Base-by-base conservation (phyloP, 2,888 invertebrate genomes). In the Melieria picta region DNA sequence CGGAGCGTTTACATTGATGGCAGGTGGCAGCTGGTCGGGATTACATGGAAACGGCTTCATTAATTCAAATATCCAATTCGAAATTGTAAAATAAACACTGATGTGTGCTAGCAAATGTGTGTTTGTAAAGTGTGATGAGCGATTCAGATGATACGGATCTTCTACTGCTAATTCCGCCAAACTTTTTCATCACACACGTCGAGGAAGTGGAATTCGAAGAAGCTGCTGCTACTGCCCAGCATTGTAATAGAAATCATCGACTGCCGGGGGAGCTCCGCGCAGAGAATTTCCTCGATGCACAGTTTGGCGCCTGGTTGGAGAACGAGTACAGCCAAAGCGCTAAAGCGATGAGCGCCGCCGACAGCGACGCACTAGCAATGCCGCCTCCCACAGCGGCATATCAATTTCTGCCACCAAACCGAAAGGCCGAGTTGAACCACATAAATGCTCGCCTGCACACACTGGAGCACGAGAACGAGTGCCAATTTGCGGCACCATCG, bases 61-160 rank as follows among this genome's bases (percentile, higher is more conserved):
- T 30, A 30, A 30, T 30, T 30, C 30, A 30, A 30, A 30, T 30
- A 30, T 30, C 30, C 30, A 30, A 30, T 30, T 30, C 30, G 30
- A 30, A 30, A 30, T 30, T 30, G 30, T 30, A 30, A 30, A 30
- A 30, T 30, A 30, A 30, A 30, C 30, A 30, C 30, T 30, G 30
- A 30, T 30, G 7, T 58, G 30, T 58, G 58, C 5, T 58, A 58
- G 42, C 43, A 67, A 43, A 1, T n/a, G 5, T 45, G 60, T 60
- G 60, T 43, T 60, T 60, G 6, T 45, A 30, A 50, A 45, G 68
- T 72, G 78, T 74, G 82, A 91, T 91, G 91, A 91, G 91, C 87
- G 92, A 92, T 82, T 90, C 91, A 74, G 94, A 94, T 89, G 94
- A 94, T 87, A 95, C 94, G 5, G 94, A 95, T 87, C 91, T 93